phyloP scores from a whole-genome alignment of 1,140 invertebrate genomes.

The Aphis craccivora region DNA sequence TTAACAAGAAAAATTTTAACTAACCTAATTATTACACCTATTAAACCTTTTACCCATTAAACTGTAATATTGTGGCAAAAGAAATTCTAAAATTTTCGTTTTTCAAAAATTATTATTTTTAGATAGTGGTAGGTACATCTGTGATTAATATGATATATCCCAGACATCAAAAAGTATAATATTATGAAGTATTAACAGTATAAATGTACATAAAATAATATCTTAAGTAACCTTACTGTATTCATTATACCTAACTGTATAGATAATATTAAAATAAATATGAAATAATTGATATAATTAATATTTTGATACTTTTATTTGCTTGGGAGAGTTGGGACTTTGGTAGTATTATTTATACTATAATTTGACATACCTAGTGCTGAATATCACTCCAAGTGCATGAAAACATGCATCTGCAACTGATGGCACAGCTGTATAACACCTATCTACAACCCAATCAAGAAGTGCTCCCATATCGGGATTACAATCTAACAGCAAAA shows the following conservation, averaged over 20 bases:
- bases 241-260: too few relatives aligned
- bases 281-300: not conserved
- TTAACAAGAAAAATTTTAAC: not conserved
- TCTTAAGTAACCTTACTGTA: too few relatives aligned
- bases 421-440: conserved; percentile 88
- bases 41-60: not conserved
- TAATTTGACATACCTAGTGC: conserved; percentile 77
- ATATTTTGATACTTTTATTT: not conserved
- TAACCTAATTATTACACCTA: not conserved
- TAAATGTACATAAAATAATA: not conserved
- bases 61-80: not conserved
- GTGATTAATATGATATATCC: not conserved
- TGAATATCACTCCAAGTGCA: conserved; percentile 94
- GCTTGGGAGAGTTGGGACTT: not conserved
- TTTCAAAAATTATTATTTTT: not conserved
- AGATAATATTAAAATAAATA: not conserved
- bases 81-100: too few relatives aligned
- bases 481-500: conserved; percentile 94
- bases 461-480: conserved; percentile 90
- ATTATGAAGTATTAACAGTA: not conserved
- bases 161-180: not conserved
- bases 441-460: conserved; percentile 97
- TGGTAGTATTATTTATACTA: not conserved
- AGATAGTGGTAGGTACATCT: not conserved
- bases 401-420: conserved; percentile 96